Conservation (phyloP, 2,888 invertebrate species). For the Tipula vernalis region DNA sequence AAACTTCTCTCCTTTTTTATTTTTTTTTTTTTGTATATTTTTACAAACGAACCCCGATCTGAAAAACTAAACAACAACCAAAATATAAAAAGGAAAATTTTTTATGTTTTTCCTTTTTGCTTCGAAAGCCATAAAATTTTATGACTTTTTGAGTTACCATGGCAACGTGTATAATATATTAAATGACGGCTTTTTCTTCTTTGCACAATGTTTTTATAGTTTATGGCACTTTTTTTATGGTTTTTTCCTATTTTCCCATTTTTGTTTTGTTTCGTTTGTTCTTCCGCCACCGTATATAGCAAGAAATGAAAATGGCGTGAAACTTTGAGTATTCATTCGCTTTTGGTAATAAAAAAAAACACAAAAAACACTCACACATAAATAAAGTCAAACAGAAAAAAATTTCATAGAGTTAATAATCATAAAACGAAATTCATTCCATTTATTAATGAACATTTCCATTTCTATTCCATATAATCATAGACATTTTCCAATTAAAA, state of each 20-base stretch:
- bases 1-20: not conserved
- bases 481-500: not conserved
- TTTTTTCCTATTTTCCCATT: not conserved
- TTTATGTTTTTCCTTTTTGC: constrained; percentile 7
- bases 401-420: not conserved
- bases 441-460: not conserved
- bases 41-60: not conserved
- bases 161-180: not conserved
- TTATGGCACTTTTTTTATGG: not conserved
- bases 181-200: not conserved
- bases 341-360: not conserved
- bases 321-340: not conserved
- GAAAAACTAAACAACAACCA: not conserved
- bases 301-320: not conserved
- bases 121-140: constrained; percentile 8
- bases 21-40: too few relatives aligned
- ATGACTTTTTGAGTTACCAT: constrained; percentile 6
- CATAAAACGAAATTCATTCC: not conserved
- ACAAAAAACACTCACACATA: not conserved
- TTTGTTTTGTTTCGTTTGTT: not conserved
- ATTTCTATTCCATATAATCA: not conserved
- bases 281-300: not conserved
- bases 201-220: not conserved
- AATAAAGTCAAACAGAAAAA: not conserved
- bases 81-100: not conserved